These are phyloP conservation scores for Drosophila bipectinata DNA, from an alignment of 1,140 invertebrate species.

Conservation along the genomic window DNA sequence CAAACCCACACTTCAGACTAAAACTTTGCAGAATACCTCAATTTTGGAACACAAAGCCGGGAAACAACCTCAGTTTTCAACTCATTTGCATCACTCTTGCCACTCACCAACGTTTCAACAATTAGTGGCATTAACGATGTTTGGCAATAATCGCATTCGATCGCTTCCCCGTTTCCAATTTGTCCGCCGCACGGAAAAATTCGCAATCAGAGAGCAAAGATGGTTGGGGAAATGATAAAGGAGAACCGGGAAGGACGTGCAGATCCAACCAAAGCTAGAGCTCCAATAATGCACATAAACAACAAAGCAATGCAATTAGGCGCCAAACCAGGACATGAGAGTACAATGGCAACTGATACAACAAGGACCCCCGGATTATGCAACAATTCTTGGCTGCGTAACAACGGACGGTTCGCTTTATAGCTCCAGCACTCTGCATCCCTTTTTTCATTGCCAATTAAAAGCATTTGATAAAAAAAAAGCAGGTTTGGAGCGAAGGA, in stretches of 20 bases:
- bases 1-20: not conserved
- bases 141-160: slow-evolving; percentile 26
- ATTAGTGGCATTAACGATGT: slow-evolving; percentile 18
- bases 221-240: not conserved
- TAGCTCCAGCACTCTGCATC: not conserved
- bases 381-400: slow-evolving; percentile 44
- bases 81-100: slow-evolving; percentile 7
- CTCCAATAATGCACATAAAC: slow-evolving; percentile 50
- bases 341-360: slow-evolving; percentile 3
- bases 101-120: not conserved
- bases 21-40: not conserved
- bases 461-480: slow-evolving; percentile 76
- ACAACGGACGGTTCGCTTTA: slow-evolving; percentile 17
- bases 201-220: slow-evolving; percentile 25
- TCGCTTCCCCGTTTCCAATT: slow-evolving; percentile 22
- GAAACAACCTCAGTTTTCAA: not conserved
- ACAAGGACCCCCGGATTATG: slow-evolving; percentile 35
- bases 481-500: slow-evolving; percentile 41
- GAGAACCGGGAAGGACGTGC: not conserved
- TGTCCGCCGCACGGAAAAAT: slow-evolving; percentile 19
- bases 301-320: slow-evolving; percentile 61
- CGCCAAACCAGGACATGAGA: slow-evolving; percentile 6
- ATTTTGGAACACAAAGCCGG: not conserved
- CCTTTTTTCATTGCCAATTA: slow-evolving; percentile 69
- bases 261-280: slow-evolving; percentile 34